Base-by-base conservation (phyloP, 2,888 invertebrate species). In the Lasioglossum pauxillum region DNA sequence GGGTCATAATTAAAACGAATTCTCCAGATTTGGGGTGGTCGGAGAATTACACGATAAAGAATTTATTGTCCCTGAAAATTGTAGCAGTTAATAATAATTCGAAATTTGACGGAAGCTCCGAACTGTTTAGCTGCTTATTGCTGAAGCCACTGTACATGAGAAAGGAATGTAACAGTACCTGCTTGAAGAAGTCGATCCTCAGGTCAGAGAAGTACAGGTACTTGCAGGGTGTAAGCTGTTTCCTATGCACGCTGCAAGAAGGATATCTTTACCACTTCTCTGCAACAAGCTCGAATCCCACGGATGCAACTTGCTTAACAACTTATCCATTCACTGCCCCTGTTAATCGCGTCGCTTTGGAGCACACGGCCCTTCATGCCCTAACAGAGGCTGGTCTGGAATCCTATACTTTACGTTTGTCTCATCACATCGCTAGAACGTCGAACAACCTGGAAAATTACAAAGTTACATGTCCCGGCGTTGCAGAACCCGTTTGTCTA, bases 341-440 rank as follows among this genome's bases (percentile, higher is more conserved):
- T 5, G 97, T 97, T 31, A 95, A 96, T 86, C 96, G 96, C 92
- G 96, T 97, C 53, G 96, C 96, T 49, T 95, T 97, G 86, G 97
- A 97, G 91, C 96, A 97, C 89, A 96, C 96, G 85, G 96, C 97
- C 75, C 94, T 97, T n/a, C 97, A 98, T 93, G 97, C 97, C 0
- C 95, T 98, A 31, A 98, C 98, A 0, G 97, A 97, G 86, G 97
- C 97, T 82, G 98, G 98, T 0, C 95, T 98, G 69, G 98, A 98
- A 94, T 97, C 97, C 0, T 98, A 98, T 92, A 98, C 98, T 0
- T 82, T 95, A 23, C 92, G 94, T 41, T 96, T 97, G 78, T 96
- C 97, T 0, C 97, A 97, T 91, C 96, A 96, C 86, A 93, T 97
- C 2, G 96, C 96, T 78, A 95, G 96, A 87, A 95, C 95, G 71